Base-by-base conservation (phyloP, 2,113 vertebrate genomes). In the Onychostoma macrolepis region DNA sequence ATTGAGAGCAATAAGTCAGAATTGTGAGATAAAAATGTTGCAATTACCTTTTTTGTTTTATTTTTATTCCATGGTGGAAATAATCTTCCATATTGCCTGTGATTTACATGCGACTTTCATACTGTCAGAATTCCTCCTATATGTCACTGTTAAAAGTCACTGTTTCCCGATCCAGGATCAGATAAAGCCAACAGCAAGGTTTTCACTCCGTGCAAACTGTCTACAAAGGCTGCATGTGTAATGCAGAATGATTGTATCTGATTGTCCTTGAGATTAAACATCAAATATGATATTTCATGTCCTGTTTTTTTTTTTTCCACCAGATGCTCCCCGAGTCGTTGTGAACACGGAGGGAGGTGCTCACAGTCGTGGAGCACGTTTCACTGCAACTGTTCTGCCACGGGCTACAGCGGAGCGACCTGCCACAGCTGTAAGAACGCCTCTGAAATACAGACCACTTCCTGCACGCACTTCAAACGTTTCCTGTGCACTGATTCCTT, bases 321-420 rank as follows among this genome's bases (percentile, higher is more conserved):
- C 90, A 99, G 97, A 90, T 99, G 97, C 91, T 96, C 96, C 1
- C 97, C 97, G 80, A 98, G 96, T 93, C 96, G 96, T 21, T 99
- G 97, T 90, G 97, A 99, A 91, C 98, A 99, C 0, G 97, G 97
- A 10, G 97, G 97, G 11, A 93, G 91, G 85, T 99, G 98, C 61
- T 96, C 96, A n/a, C 98, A 99, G 91, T 96, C 97, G 0, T 99
- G 98, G 98, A 96, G 89, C 85, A 93, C 89, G 75, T 99, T 99
- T 86, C 95, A 97, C 91, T 99, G 98, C 89, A 95, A 96, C 91
- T 99, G 98, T 90, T 92, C 95, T 19, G 86, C 92, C 90, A 97
- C 96, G 1, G 97, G 97, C 10, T 99, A 99, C 93, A 91, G 88
- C 28, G 97, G 98, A 89, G 96, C 97, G 17, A 99, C 98, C 41